These are phyloP conservation scores for Melanerpes formicivorus DNA, from an alignment of 2,113 vertebrate genomes.

Conservation along the genomic window DNA sequence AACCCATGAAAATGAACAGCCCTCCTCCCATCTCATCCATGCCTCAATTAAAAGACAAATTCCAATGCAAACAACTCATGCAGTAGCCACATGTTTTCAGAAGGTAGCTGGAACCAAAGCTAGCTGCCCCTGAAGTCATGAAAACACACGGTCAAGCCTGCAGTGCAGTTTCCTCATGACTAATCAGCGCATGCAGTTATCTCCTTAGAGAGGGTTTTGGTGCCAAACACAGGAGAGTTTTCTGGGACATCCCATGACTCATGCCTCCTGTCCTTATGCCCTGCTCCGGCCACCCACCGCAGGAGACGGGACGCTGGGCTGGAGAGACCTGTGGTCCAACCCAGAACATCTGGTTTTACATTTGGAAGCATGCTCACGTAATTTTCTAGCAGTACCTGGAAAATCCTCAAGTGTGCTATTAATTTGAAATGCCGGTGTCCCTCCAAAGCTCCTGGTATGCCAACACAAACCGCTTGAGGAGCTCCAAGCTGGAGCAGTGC, in stretches of 20 bases:
- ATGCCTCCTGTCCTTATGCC: neutral
- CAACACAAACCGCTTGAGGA: slow-evolving; percentile 7
- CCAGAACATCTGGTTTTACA: slow-evolving; percentile 35
- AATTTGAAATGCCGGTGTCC: slow-evolving; percentile 50
- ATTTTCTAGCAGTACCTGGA: slow-evolving; percentile 59
- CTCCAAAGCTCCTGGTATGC: slow-evolving; percentile 32
- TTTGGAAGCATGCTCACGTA: neutral
- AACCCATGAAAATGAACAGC: neutral
- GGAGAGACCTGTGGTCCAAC: neutral
- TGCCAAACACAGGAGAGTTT: neutral
- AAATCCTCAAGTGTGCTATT: slow-evolving; percentile 44
- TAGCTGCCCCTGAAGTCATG: neutral
- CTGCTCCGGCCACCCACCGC: neutral
- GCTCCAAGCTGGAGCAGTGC: neutral
- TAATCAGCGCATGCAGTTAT: neutral
- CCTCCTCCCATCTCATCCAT: neutral
- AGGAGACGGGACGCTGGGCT: neutral
- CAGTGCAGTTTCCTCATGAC: neutral
- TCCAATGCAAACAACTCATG: neutral
- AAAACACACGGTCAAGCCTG: neutral
- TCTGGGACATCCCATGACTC: neutral
- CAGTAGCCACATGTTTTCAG: neutral
- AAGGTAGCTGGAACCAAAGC: neutral
- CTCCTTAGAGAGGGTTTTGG: neutral
- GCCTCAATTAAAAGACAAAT: neutral